Evolutionary conservation across 1,140 invertebrate genomes (phyloP), one percentile per base, ranked within the genome.

Genomic region (Caenorhabditis remanei): DNA sequence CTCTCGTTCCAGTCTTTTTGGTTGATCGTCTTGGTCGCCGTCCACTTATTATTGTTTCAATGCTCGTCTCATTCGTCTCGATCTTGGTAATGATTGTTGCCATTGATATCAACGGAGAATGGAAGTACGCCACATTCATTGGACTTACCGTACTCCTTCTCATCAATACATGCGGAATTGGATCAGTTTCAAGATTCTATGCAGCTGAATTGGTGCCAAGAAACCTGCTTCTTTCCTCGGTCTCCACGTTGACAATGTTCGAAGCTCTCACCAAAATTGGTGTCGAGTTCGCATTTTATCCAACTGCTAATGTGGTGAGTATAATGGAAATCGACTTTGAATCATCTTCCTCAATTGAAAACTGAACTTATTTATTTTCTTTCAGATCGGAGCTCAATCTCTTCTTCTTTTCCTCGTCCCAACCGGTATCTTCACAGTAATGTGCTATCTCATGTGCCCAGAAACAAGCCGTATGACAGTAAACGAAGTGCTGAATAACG

Each of bases 151-250:
- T 67, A 7, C 85, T 89, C 21, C 86, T 89, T 40, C 89, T 89
- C 11, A 71, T 89, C 63, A 89, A 88, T 41, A 89, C 89, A n/a
- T 87, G 84, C 40, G 89, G 89, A 13, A 89, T 89, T 40, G 89
- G 89, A 21, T 89, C 89, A 24, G 88, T 89, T 4, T 89, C 89
- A 11, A 75, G 89, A 14, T 89, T 89, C 89, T 89, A 89, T 79
- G 87, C 88, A 9, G 89, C 89, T 63, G 89, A 89, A 41, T 85
- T 89, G 4, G 89, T 89, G 2, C 89, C 89, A 8, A 46, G 89
- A 6, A 61, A 84, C 41, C 88, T 89, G 0, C 88, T 89, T n/a
- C 88, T 89, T 14, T 87, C 75, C 56, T 86, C 89, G 4, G 86
- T 89, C 16, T 86, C 89, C 56, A 89, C 85, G 21, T 65, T 89